Conservation (phyloP, 2,888 invertebrate genomes). For the Meiosimyza decipiens region DNA sequence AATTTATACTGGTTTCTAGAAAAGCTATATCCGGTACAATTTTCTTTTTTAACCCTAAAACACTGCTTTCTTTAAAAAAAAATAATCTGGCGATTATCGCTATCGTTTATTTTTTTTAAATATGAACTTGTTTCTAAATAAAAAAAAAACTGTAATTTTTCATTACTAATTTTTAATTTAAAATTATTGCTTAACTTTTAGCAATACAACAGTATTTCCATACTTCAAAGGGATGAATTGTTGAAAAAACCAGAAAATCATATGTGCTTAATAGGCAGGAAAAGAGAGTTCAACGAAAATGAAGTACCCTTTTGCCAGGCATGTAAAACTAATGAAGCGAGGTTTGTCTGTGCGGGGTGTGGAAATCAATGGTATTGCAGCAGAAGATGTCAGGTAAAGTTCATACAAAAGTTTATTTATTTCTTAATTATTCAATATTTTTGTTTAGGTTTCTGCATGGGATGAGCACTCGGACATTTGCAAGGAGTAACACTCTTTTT, state of each 20-base stretch:
- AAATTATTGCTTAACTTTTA: not conserved
- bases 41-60: too few relatives aligned
- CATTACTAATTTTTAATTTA: not conserved
- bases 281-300: slow-evolving; percentile 5
- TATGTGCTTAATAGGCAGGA: not conserved
- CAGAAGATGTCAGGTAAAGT: slow-evolving; percentile 86
- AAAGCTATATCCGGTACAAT: too few relatives aligned
- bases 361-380: slow-evolving; percentile 96
- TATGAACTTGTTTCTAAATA: too few relatives aligned
- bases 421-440: not conserved
- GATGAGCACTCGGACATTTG: slow-evolving; percentile 47
- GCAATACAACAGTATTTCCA: slow-evolving; percentile 28
- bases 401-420: slow-evolving; percentile 7
- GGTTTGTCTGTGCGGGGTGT: slow-evolving; percentile 90
- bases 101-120: too few relatives aligned
- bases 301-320: slow-evolving; percentile 83
- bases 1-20: too few relatives aligned
- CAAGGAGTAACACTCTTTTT: slow-evolving; percentile 37
- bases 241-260: too few relatives aligned
- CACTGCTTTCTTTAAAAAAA: too few relatives aligned
- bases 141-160: not conserved
- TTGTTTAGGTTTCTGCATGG: slow-evolving; percentile 45
- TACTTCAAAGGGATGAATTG: slow-evolving; percentile 21
- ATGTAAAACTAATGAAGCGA: slow-evolving; percentile 82
- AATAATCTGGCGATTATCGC: too few relatives aligned